Percentiles rank a stretch among this genome's conserved stretches.
phyloP scores from a whole-genome alignment of 2,888 invertebrate species.

The Metalampra italica region DNA sequence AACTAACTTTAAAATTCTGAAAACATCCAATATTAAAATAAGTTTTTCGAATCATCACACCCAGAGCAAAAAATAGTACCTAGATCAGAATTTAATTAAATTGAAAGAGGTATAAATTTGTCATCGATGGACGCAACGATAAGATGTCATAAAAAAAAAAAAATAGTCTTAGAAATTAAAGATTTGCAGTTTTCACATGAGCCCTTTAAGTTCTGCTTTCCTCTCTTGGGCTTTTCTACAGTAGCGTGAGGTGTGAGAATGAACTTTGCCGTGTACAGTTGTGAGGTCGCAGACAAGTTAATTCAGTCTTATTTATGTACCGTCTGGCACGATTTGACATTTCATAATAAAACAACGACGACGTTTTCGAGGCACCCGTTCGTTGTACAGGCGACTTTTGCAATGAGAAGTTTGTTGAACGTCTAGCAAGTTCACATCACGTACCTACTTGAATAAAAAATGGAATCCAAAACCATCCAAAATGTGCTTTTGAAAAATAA shows the following conservation, averaged over 20 bases:
- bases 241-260: constrained; percentile 46
- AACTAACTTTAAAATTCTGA: too few species aligned
- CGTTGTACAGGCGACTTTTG: constrained; percentile 39
- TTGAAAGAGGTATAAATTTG: too few species aligned
- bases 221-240: constrained; percentile 5
- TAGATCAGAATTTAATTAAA: too few species aligned
- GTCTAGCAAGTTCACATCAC: constrained; percentile 44
- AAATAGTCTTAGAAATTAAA: too few species aligned
- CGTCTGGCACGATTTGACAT: constrained; percentile 71
- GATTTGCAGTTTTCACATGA: too few species aligned
- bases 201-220: constrained; percentile 7
- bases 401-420: constrained; percentile 56
- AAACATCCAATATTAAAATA: too few species aligned
- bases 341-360: constrained; percentile 65
- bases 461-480: neutral
- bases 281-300: constrained; percentile 71
- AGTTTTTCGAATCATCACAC: too few species aligned
- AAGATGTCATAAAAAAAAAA: too few species aligned
- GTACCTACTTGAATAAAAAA: constrained; percentile 18
- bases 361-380: constrained; percentile 38
- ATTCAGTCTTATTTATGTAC: constrained; percentile 73
- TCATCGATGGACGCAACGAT: too few species aligned
- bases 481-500: neutral
- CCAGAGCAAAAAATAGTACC: too few species aligned
- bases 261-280: constrained; percentile 39